Evolutionary conservation across 2,113 vertebrate species (phyloP).

Genomic region (Bos indicus): DNA sequence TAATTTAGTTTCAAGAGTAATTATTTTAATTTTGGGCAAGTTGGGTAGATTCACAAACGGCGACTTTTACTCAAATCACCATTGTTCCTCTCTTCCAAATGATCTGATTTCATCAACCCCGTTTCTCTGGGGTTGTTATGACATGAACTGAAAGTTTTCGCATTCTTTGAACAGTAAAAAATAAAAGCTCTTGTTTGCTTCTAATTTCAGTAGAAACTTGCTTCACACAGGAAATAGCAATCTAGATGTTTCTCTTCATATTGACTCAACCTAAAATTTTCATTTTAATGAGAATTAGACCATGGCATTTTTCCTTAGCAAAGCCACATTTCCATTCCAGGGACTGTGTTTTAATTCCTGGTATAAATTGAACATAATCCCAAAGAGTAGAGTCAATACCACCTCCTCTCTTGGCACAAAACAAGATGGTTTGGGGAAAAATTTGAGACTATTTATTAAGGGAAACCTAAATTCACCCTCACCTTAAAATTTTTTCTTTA

Average conservation of each 20-base stretch:
- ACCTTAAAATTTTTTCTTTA: neutral
- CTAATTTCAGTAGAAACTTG: neutral
- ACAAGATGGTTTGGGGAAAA: neutral
- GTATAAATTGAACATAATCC: neutral
- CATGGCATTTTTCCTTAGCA: neutral
- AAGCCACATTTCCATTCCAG: neutral
- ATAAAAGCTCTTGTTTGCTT: neutral
- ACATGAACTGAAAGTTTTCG: neutral
- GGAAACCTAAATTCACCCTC: neutral
- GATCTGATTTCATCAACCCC: neutral
- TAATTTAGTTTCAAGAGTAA: slow-evolving; percentile 8
- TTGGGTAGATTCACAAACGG: neutral
- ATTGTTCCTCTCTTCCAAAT: neutral
- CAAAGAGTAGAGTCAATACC: neutral
- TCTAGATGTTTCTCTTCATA: neutral
- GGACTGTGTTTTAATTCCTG: neutral
- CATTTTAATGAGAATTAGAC: neutral
- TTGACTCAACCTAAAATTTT: neutral
- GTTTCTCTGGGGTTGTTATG: neutral
- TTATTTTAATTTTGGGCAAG: slow-evolving; percentile 22
- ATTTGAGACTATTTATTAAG: neutral
- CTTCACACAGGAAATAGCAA: neutral
- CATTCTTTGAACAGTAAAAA: neutral
- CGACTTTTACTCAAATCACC: slow-evolving; percentile 17
- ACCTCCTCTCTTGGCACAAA: neutral